Evolutionary conservation across 2,888 invertebrate genomes (phyloP), one percentile per base, ranked within the genome.

Genomic region (Chaitophorus viminalis): DNA sequence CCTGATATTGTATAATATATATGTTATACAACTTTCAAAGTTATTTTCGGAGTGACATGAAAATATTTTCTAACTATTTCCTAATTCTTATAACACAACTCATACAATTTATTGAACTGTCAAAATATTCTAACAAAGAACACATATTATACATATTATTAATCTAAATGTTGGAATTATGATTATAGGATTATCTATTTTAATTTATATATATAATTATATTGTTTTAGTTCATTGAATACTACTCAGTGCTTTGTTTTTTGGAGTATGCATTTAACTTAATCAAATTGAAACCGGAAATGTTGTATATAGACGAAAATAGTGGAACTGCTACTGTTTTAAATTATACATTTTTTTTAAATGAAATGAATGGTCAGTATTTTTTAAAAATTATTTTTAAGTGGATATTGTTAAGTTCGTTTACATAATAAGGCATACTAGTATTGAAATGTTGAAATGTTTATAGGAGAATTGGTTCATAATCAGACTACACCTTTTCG

Each of bases 241-340:
- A 81, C 60, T 87, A 87, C 29, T 74, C 87, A 46, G 21, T 87
- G 11, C 21, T 87, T 36, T 87, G 87, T 81, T 87, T 81, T 8
- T 81, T 60, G 9, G 87, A 87, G 46, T 87, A 81, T 65, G 79
- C 87, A n/a, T 87, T 81, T 46, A 81, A 81, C 11, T 65, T 87
- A 31, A 75, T 39, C 1, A 81, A 81, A 81, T 39, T 87, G 18
- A 87, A 81, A 21, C 87, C 87, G 21, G 87, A 87, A 5, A 81
- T 87, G 87, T 65, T 87, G n/a, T 65, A 68, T 75, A 81, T 87
- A 29, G 29, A 74, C 17, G 54, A 72, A 81, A 81, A 31, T 18
- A 74, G 60, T 65, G 87, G 87, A 31, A 6, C 5, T 3, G 31
- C 52, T n/a, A 29, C 31, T 25, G 74, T 31, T 65, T 72, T 54